Evolutionary conservation across 2,888 invertebrate genomes (phyloP), one percentile per base, ranked within the genome.

Genomic region (Papilio protenor): DNA sequence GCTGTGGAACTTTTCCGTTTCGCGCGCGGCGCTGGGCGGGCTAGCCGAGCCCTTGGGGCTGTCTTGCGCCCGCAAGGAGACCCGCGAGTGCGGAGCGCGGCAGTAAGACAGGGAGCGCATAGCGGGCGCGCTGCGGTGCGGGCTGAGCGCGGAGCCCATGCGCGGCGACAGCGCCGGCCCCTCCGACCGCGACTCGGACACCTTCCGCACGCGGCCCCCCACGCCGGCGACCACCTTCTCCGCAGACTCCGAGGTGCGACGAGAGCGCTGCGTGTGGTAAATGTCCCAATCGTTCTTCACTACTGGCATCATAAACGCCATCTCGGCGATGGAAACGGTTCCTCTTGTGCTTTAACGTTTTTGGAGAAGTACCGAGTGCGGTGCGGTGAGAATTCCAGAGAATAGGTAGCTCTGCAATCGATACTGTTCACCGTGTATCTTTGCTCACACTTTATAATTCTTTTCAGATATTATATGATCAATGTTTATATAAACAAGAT

Each of bases 281-380:
- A 98, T 98, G 91, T 98, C 97, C 96, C 97, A 98, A 92, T 98
- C 98, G 95, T 98, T 98, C 95, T 98, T 98, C 94, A 98, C 96
- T 83, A 98, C 98, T 79, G 98, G 98, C 97, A 98, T 98, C 98
- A 98, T 98, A 95, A 98, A 98, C 95, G 98, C 98, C 98, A 98
- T 98, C 92, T 92, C 93, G 91, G 87, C 92, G 93, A 84, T 85
- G 88, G 85, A 82, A 84, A 89, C 90, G 91, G 91, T 89, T 86
- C 83, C 88, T 92, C 93, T 89, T 92, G 85, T 82, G 87, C 85
- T 85, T 91, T 88, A 91, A 92, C 94, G 94, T 94, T 91, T 94
- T 94, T 90, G 90, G 85, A 86, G 84, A 84, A 84, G 84, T 90
- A 83, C 81, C 33, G 61, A 84, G 87, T 82, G 86, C 84, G 86